phyloP scores from a whole-genome alignment of 2,797 vertebrate genomes.

The Siniperca scherzeri region DNA sequence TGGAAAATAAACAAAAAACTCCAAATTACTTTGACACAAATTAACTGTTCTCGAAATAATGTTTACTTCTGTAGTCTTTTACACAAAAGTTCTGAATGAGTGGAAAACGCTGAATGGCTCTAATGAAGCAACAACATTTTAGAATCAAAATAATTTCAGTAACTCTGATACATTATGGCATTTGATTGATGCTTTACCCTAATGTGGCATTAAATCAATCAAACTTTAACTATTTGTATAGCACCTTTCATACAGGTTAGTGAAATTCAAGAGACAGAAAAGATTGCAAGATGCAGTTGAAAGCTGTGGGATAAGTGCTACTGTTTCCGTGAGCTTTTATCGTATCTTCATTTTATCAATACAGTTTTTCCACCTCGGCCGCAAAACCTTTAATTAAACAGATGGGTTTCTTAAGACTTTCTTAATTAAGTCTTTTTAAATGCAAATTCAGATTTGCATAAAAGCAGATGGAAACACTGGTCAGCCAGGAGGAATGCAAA shows the following conservation, averaged over 20 bases:
- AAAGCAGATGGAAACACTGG: conserved; percentile 10
- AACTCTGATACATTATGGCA: not conserved
- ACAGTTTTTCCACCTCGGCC: not conserved
- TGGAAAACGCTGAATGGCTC: not conserved
- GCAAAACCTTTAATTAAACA: not conserved
- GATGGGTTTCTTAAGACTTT: not conserved
- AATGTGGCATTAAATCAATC: not conserved
- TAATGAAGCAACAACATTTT: not conserved
- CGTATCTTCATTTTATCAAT: no score
- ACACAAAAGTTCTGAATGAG: not conserved
- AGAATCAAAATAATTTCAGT: not conserved
- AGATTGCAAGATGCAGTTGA: not conserved
- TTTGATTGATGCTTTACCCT: not conserved
- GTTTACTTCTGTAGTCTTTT: not conserved
- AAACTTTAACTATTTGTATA: not conserved
- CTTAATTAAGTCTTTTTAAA: not conserved
- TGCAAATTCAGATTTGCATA: conserved; percentile 10
- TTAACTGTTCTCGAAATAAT: not conserved
- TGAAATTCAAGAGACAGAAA: not conserved
- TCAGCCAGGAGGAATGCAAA: conserved; percentile 27
- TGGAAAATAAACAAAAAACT: conserved; percentile 18
- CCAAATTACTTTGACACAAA: not conserved
- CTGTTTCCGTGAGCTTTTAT: not conserved
- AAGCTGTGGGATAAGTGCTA: not conserved
- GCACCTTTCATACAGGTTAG: not conserved